Conservation (phyloP, 2,888 invertebrate species). For the Vanessa cardui region DNA sequence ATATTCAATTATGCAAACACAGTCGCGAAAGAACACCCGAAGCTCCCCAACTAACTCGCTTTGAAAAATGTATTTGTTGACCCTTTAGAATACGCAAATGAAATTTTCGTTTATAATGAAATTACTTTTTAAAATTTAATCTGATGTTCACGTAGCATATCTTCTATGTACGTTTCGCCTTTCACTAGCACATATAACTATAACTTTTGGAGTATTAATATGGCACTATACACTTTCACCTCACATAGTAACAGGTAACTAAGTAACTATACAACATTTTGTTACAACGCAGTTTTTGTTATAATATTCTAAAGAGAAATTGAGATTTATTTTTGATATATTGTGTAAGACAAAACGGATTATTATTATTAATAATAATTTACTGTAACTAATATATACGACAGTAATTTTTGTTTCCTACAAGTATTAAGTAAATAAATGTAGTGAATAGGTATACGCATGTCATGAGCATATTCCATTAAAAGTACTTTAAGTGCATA, state of each 20-base stretch:
- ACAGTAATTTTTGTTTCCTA: background rate
- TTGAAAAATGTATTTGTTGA: constrained; percentile 52
- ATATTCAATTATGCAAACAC: constrained; percentile 81
- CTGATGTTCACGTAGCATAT: background rate
- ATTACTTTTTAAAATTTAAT: constrained; percentile 2
- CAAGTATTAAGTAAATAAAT: background rate
- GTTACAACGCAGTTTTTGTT: background rate
- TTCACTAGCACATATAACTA: constrained; percentile 19
- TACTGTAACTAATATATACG: background rate
- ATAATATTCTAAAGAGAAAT: constrained; percentile 1
- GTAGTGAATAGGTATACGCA: background rate
- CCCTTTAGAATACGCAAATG: constrained; percentile 39
- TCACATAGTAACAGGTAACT: constrained; percentile 7
- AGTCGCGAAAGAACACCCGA: constrained; percentile 69
- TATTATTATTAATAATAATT: too few species aligned
- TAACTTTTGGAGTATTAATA: constrained; percentile 19
- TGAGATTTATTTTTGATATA: background rate
- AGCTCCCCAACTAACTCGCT: constrained; percentile 35
- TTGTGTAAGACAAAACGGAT: too few species aligned
- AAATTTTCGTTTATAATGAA: constrained; percentile 3
- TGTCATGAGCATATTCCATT: background rate
- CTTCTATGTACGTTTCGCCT: background rate
- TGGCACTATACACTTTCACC: constrained; percentile 18
- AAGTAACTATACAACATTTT: background rate
- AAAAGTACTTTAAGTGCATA: constrained; percentile 45